Evolutionary conservation across 2,797 vertebrate genomes (phyloP).

Genomic region (Melanotaenia parkinsoni): DNA sequence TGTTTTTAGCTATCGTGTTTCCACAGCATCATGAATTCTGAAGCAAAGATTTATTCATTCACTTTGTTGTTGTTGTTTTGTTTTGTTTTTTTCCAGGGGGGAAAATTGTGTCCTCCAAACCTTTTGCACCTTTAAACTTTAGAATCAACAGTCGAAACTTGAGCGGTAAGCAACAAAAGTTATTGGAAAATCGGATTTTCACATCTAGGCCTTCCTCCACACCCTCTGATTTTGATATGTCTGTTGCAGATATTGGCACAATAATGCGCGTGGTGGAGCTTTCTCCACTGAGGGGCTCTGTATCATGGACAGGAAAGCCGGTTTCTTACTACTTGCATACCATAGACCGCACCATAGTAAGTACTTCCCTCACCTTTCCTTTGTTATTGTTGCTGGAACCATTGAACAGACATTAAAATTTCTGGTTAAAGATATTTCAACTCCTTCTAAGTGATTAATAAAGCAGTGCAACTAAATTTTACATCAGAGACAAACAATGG

Average conservation of each 20-base stretch:
- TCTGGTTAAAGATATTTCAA: conserved; percentile 1
- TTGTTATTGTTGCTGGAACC: not conserved
- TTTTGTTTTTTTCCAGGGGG: conserved; percentile 85
- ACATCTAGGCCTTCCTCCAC: not conserved
- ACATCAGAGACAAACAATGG: conserved; percentile 14
- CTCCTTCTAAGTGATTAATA: not conserved
- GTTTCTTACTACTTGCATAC: conserved; percentile 99
- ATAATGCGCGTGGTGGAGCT: conserved; percentile 99
- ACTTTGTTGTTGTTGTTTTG: not conserved
- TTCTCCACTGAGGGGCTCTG: conserved; percentile 96
- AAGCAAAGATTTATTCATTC: not conserved
- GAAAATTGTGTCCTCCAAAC: conserved; percentile 99
- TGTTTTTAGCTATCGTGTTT: no score
- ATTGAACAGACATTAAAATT: conserved; percentile 2
- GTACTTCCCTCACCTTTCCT: conserved; percentile 54
- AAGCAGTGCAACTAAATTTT: conserved; percentile 14
- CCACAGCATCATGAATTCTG: no score
- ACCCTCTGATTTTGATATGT: conserved; percentile 20
- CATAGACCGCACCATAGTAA: conserved; percentile 99
- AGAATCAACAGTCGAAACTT: conserved; percentile 99
- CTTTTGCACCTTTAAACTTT: conserved; percentile 99
- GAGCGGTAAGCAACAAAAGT: conserved; percentile 88
- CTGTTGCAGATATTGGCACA: conserved; percentile 94
- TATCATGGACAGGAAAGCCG: conserved; percentile 99
- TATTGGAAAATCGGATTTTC: not conserved